Conservation (phyloP, 2,797 vertebrate species). For the Spinus pinus region DNA sequence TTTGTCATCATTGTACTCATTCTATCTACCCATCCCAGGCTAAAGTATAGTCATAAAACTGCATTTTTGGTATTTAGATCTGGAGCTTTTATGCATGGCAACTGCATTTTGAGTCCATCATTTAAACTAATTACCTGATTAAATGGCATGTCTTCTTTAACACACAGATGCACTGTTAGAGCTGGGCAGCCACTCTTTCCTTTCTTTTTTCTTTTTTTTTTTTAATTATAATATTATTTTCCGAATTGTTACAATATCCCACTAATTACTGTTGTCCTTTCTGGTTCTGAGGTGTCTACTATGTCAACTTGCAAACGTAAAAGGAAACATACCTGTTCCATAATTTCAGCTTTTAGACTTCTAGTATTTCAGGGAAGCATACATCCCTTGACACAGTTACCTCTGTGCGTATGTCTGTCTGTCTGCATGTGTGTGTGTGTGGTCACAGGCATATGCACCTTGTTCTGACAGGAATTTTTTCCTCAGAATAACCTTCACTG, state of each 20-base stretch:
- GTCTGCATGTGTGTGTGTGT: too few species aligned
- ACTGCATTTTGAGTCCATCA: not conserved
- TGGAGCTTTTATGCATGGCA: not conserved
- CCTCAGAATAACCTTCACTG: not conserved
- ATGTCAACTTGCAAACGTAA: not conserved
- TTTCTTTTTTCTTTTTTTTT: not conserved
- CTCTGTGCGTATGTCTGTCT: not conserved
- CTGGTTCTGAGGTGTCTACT: not conserved
- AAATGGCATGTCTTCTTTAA: not conserved
- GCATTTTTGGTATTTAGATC: not conserved
- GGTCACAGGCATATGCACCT: not conserved
- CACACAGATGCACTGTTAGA: not conserved
- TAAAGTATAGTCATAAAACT: not conserved
- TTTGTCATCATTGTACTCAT: not conserved
- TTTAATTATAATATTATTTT: not conserved
- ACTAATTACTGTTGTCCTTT: not conserved
- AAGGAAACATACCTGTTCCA: not conserved
- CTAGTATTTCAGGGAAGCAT: not conserved
- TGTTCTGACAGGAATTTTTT: not conserved
- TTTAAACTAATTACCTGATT: not conserved
- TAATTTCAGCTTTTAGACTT: not conserved
- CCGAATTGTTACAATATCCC: not conserved
- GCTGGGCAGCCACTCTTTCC: not conserved
- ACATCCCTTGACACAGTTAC: not conserved
- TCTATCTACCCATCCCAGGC: not conserved